Conservation (phyloP, 2,797 vertebrate species). For the Valencia hispanica region DNA sequence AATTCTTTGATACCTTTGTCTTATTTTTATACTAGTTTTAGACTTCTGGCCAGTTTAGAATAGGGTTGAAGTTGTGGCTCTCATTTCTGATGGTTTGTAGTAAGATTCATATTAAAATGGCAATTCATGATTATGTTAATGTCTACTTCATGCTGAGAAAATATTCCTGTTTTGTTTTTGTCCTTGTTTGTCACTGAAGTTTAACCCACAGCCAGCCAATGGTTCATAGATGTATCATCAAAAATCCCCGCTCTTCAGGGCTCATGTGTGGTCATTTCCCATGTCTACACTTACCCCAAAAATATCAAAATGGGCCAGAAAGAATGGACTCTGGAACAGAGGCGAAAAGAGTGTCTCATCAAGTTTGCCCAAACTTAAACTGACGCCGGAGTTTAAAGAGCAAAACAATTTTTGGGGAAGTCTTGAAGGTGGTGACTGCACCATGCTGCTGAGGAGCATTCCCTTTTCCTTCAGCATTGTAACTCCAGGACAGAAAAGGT, state of each 20-base stretch:
- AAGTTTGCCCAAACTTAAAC: constrained; percentile 11
- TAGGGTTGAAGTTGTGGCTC: constrained; percentile 24
- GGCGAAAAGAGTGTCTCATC: neutral
- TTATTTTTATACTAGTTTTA: neutral
- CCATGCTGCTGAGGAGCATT: constrained; percentile 20
- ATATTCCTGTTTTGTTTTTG: neutral
- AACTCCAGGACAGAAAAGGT: constrained; percentile 9
- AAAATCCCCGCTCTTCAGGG: constrained; percentile 18
- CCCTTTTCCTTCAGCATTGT: constrained; percentile 38
- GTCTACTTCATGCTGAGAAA: neutral
- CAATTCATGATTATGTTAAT: neutral
- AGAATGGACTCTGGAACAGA: constrained; percentile 36
- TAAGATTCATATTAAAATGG: constrained; percentile 22
- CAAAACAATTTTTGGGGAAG: constrained; percentile 11
- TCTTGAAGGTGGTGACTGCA: neutral
- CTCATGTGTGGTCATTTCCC: constrained; percentile 43
- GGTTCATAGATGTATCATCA: constrained; percentile 7
- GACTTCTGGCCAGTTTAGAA: constrained; percentile 2
- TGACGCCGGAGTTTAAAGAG: constrained; percentile 8
- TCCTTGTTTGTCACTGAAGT: constrained; percentile 1
- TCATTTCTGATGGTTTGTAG: constrained; percentile 19
- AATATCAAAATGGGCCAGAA: no score
- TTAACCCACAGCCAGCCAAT: neutral
- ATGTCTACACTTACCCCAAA: constrained; percentile 11
- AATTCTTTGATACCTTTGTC: neutral